Evolutionary conservation across 2,888 invertebrate species (phyloP).

Genomic region (Hydriomena furcata): DNA sequence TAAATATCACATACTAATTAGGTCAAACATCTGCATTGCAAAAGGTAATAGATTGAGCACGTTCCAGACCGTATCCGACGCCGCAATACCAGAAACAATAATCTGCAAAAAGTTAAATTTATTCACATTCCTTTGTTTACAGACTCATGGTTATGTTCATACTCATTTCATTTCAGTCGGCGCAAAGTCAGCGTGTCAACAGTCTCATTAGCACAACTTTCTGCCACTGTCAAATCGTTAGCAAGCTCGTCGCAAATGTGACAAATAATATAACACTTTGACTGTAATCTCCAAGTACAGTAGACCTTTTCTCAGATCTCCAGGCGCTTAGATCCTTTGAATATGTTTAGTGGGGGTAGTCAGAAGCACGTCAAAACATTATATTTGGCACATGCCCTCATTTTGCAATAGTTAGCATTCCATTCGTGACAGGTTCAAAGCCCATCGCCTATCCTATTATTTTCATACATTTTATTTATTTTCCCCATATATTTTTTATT

Average conservation of each 20-base stretch:
- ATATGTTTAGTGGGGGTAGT: too few species aligned
- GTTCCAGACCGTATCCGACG: constrained; percentile 11
- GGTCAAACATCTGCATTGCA: constrained; percentile 6
- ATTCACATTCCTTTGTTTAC: constrained; percentile 24
- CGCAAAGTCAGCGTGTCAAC: constrained; percentile 79
- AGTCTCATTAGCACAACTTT: constrained; percentile 35
- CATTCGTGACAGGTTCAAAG: too few species aligned
- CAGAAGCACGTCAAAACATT: too few species aligned
- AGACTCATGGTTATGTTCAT: constrained; percentile 22
- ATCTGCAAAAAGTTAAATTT: constrained; percentile 24
- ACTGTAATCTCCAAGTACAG: too few species aligned
- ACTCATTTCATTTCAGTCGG: constrained; percentile 54
- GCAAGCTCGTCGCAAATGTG: background rate
- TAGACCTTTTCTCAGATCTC: too few species aligned
- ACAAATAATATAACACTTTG: too few species aligned
- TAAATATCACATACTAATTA: background rate
- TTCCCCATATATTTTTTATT: too few species aligned
- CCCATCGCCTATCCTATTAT: too few species aligned
- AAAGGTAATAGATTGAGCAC: constrained; percentile 10
- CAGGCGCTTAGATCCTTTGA: too few species aligned
- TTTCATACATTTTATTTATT: too few species aligned
- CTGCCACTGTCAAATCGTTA: background rate
- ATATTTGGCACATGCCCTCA: too few species aligned
- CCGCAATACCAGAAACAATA: constrained; percentile 27
- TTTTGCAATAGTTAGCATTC: too few species aligned